These are phyloP conservation scores for Pantherophis alleghaniensis DNA, from an alignment of 2,797 vertebrate species.

Conservation along the genomic window DNA sequence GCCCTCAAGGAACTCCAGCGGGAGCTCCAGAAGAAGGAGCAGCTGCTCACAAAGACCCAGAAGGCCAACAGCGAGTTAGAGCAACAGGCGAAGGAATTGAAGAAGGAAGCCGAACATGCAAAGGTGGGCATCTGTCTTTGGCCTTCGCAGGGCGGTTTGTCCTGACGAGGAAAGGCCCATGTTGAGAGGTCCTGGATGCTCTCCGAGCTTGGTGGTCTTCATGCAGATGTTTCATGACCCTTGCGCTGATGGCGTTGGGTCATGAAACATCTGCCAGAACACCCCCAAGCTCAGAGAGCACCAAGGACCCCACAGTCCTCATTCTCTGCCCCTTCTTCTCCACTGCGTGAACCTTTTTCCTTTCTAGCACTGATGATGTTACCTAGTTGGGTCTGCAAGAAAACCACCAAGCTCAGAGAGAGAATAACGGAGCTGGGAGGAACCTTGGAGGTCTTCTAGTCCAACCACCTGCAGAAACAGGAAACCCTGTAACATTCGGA, in stretches of 20 bases:
- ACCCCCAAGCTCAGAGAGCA: too few relatives aligned
- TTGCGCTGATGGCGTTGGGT: not conserved
- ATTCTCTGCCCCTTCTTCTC: too few relatives aligned
- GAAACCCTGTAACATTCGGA: too few relatives aligned
- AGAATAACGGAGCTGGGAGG: too few relatives aligned
- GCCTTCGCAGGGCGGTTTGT: not conserved
- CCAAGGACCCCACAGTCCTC: too few relatives aligned
- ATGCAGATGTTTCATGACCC: not conserved
- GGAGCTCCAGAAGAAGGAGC: constrained; percentile 69
- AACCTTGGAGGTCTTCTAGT: too few relatives aligned
- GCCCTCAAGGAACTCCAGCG: constrained; percentile 70
- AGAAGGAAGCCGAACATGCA: constrained; percentile 79
- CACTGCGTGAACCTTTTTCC: too few relatives aligned
- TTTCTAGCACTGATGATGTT: too few relatives aligned
- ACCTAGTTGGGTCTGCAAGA: too few relatives aligned
- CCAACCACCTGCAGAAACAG: too few relatives aligned
- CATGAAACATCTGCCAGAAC: too few relatives aligned
- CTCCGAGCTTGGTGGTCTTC: not conserved
- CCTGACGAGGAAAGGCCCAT: not conserved
- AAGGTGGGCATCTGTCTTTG: constrained; percentile 72
- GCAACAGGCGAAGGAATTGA: constrained; percentile 78
- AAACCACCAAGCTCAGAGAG: not conserved
- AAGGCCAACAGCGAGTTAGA: constrained; percentile 73
- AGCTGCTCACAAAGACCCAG: constrained; percentile 71
- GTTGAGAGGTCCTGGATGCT: not conserved